Percentiles rank a stretch among this genome's conserved stretches.
Conservation (phyloP, 2,797 vertebrate genomes). For the Labeo calbasu region DNA sequence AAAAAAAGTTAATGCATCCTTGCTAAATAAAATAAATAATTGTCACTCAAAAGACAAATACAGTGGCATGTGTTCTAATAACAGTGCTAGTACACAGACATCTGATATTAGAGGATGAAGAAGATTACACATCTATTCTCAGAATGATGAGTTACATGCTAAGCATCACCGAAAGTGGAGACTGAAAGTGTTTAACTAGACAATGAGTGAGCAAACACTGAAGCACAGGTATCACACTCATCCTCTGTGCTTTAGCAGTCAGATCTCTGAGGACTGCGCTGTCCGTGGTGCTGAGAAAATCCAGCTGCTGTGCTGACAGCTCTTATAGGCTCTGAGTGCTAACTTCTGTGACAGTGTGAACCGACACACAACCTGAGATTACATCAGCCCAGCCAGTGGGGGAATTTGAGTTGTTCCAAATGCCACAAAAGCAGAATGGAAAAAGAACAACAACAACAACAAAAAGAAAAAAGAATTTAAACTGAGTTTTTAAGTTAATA, state of each 20-base stretch:
- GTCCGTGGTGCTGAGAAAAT: conserved; percentile 69
- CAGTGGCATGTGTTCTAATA: neutral
- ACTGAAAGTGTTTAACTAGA: neutral
- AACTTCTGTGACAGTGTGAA: conserved; percentile 62
- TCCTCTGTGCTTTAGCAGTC: conserved; percentile 71
- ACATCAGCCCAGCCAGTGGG: conserved; percentile 34
- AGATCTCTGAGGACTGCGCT: conserved; percentile 68
- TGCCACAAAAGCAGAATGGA: conserved; percentile 2
- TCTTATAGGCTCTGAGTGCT: conserved; percentile 73
- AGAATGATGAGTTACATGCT: neutral
- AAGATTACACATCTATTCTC: neutral
- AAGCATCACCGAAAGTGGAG: neutral
- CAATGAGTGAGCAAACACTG: conserved; percentile 1
- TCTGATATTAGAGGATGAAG: neutral
- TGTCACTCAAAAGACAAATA: neutral
- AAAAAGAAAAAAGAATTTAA: neutral
- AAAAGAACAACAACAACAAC: no score
- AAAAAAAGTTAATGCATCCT: neutral
- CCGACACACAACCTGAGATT: conserved; percentile 57
- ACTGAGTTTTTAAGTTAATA: neutral
- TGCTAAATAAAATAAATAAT: neutral
- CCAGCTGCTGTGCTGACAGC: conserved; percentile 57
- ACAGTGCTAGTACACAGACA: neutral
- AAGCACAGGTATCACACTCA: conserved; percentile 1
- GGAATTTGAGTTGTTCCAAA: conserved; percentile 11